Conservation (phyloP, 2,888 invertebrate genomes). For the Acholoe squamosa region DNA sequence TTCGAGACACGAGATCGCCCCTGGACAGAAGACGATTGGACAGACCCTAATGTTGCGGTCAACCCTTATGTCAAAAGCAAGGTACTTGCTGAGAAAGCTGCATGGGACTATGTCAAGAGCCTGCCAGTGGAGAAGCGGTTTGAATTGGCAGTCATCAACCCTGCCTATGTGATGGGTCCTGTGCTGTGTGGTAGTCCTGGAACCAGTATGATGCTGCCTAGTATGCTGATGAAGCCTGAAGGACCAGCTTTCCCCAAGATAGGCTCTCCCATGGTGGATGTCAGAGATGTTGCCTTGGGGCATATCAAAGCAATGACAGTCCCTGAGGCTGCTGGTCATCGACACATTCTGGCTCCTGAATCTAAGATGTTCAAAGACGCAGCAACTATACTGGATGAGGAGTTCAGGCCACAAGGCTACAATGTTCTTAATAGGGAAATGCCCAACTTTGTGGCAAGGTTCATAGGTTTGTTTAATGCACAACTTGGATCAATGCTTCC, state of each 20-base stretch:
- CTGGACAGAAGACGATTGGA: constrained; percentile 67
- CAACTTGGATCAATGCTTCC: constrained; percentile 19
- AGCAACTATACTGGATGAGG: constrained; percentile 80
- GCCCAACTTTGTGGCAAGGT: constrained; percentile 82
- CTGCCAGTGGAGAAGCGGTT: constrained; percentile 80
- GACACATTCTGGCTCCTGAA: constrained; percentile 83
- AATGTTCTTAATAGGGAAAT: constrained; percentile 82
- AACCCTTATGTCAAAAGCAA: constrained; percentile 84
- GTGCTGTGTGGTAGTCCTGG: constrained; percentile 70
- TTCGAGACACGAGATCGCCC: background rate
- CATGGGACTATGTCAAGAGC: constrained; percentile 85
- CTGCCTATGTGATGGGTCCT: constrained; percentile 85
- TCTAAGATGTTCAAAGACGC: constrained; percentile 85
- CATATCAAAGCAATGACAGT: constrained; percentile 68
- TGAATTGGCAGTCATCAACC: constrained; percentile 85
- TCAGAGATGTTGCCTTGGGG: constrained; percentile 84
- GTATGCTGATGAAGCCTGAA: constrained; percentile 81
- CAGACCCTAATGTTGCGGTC: background rate
- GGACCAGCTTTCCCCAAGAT: constrained; percentile 83
- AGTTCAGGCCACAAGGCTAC: constrained; percentile 83
- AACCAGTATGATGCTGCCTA: constrained; percentile 78
- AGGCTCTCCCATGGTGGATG: constrained; percentile 84
- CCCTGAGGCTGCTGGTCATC: constrained; percentile 71
- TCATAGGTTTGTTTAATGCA: constrained; percentile 71
- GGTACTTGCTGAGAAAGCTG: constrained; percentile 85